phyloP scores from a whole-genome alignment of 2,113 vertebrate genomes.

The Alosa alosa region DNA sequence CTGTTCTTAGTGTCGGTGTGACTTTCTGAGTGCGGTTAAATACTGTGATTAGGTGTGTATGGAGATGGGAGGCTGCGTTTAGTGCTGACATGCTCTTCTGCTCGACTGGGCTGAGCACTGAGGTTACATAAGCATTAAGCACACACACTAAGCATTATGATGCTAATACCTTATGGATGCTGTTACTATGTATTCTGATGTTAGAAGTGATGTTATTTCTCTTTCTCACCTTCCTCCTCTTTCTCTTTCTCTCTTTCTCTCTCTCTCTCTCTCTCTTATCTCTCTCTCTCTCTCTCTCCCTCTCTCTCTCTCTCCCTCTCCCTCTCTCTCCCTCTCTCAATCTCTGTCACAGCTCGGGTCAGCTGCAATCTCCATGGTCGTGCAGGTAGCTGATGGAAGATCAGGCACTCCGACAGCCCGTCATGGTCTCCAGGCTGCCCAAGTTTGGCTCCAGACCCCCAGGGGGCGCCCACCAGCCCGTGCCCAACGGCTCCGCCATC shows the following conservation, averaged over 20 bases:
- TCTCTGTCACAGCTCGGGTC: slow-evolving; percentile 41
- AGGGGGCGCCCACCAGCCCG: slow-evolving; percentile 55
- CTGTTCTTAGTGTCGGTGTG: no score
- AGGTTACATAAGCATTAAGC: no score
- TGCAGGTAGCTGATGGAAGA: slow-evolving; percentile 84
- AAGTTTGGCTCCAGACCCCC: slow-evolving; percentile 81
- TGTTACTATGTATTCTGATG: no score
- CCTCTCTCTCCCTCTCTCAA: not conserved
- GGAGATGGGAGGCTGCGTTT: not conserved
- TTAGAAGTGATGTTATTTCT: no score
- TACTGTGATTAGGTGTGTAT: not conserved
- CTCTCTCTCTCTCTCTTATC: not conserved
- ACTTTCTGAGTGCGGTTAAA: not conserved
- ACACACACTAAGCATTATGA: no score
- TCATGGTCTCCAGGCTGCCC: slow-evolving; percentile 88
- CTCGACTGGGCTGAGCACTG: not conserved
- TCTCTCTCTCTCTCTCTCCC: not conserved
- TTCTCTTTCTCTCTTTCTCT: no score
- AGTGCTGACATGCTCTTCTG: not conserved
- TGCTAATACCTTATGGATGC: no score
- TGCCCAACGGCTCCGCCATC: slow-evolving; percentile 57
- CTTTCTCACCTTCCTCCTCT: no score
- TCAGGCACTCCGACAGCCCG: slow-evolving; percentile 76
- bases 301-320: not conserved
- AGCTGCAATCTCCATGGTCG: slow-evolving; percentile 69